Percentiles rank a stretch among this genome's conserved stretches.
Evolutionary conservation across 2,797 vertebrate genomes (phyloP).

Genomic region (Hippopotamyrus pictus): DNA sequence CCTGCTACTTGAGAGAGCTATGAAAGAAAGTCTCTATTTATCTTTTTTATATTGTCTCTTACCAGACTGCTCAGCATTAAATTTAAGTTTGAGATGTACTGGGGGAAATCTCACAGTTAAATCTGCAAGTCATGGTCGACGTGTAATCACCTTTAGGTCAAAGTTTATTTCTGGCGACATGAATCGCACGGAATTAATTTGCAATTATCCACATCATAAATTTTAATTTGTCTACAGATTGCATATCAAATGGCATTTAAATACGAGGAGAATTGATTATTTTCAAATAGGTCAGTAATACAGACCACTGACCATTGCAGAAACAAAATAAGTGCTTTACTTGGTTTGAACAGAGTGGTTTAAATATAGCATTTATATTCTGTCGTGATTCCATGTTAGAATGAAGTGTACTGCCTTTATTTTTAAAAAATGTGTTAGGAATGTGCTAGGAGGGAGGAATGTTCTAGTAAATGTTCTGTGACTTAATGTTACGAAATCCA

Average conservation of each 20-base stretch:
- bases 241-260: conserved; percentile 1
- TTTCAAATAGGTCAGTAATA: not conserved
- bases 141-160: not conserved
- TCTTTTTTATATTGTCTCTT: not conserved
- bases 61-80: not conserved
- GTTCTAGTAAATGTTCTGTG: not conserved
- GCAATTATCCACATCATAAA: not conserved
- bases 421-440: not conserved
- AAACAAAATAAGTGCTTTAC: not conserved
- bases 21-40: not conserved
- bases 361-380: conserved; percentile 1
- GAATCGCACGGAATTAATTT: not conserved
- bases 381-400: not conserved
- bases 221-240: not conserved
- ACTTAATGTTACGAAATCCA: conserved; percentile 12
- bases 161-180: not conserved
- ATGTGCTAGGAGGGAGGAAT: not conserved
- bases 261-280: not conserved
- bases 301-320: not conserved
- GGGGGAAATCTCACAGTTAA: not conserved
- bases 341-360: not conserved
- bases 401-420: not conserved
- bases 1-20: conserved; percentile 4
- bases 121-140: not conserved
- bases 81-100: not conserved